Evolutionary conservation across 2,797 vertebrate species (phyloP), one percentile per base, ranked within the genome.

Genomic region (Lacerta bilineata): DNA sequence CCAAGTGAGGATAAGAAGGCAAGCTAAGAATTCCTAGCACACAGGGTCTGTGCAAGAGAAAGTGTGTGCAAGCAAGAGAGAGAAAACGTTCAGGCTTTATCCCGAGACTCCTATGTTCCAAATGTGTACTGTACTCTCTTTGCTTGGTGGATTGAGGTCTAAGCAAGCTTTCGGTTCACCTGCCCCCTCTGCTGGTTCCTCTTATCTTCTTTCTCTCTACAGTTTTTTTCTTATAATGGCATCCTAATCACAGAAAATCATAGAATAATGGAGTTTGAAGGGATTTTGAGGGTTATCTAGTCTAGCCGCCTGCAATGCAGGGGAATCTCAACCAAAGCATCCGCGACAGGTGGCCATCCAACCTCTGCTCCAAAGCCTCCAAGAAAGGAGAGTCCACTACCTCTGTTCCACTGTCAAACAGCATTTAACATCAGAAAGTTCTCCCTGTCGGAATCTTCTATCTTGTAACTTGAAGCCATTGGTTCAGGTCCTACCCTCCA

Each of bases 151-250:
- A 74, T 80, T 72, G 46, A n/a, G 8, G 23, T 59, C 55, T 59
- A 68, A 8, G 80, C 59, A 15, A 6, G 23, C 41, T 87, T 50
- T 81, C 66, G 72, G 39, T 75, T 87, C 59, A 1, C 55, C 55
- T 23, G 8, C 71, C 33, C 82, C 89, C 89, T 87, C 89, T 75
- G 71, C 59, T 76, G 89, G 82, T 50, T 84, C 43, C n/a, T 80
- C 17, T n/a, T n/a, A 23, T 39, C 23, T 71, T 64, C 50, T 18
- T 71, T 84, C 9, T 77, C 55, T 55, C 23, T 66, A 17, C 74
- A 59, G 9, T 6, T 41, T 59, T 59, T 33, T 46, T 27, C 82
- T 59, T 61, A 61, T 61, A 61, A 61, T 18, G 61, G 20, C 20
- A 7, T 64, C 7, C 61, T 64, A 64, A 64, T 64, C 61, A 5